Conservation (phyloP, 2,797 vertebrate species). For the Anas capensis region DNA sequence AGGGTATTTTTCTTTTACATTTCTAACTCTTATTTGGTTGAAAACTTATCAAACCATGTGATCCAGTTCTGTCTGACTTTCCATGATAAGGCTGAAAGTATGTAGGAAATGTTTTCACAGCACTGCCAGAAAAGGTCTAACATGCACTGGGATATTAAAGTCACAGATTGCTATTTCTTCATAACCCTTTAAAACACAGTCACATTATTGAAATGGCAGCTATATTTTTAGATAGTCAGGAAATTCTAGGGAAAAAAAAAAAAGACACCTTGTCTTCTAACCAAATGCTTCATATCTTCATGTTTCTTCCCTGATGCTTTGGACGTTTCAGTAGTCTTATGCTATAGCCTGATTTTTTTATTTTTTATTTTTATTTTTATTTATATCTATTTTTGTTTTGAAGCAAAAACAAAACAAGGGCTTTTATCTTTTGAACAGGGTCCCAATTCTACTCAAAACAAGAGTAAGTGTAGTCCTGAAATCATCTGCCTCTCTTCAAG, state of each 20-base stretch:
- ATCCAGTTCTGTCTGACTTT: constrained; percentile 78
- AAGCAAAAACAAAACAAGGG: not conserved
- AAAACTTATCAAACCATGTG: constrained; percentile 78
- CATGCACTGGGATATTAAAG: constrained; percentile 39
- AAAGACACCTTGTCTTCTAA: not conserved
- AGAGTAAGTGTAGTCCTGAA: not conserved
- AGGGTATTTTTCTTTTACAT: constrained; percentile 83
- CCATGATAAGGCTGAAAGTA: constrained; percentile 81
- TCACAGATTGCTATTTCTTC: constrained; percentile 34
- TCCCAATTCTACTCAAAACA: not conserved
- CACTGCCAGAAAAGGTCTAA: constrained; percentile 67
- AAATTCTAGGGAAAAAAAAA: not conserved
- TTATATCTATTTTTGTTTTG: not conserved
- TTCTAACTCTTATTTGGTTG: constrained; percentile 83
- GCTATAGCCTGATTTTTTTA: not conserved
- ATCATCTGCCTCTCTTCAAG: not conserved
- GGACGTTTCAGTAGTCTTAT: not conserved
- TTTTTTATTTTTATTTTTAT: not conserved
- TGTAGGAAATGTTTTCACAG: constrained; percentile 81
- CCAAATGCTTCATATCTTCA: not conserved
- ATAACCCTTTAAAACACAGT: not conserved
- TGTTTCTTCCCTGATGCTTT: not conserved
- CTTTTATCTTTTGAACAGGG: not conserved
- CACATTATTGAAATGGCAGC: not conserved
- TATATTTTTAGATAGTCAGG: not conserved